Base-by-base conservation (phyloP, 2,797 vertebrate species). In the Lepus townsendii region DNA sequence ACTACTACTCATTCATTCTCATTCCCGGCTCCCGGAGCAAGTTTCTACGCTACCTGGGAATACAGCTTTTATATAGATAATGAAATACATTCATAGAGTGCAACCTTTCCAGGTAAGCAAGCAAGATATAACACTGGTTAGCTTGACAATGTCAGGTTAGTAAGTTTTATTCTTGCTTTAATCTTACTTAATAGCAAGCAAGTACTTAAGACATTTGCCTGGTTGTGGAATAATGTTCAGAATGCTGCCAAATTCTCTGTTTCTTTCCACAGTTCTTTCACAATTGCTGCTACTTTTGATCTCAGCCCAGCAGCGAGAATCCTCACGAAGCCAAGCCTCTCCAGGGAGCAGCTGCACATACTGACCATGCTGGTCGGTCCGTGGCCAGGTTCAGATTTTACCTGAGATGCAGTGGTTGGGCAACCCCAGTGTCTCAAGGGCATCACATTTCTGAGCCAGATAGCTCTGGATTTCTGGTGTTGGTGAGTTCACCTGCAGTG, bases 11-110 rank as follows among this genome's bases (percentile, higher is more conserved):
- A 4, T 85, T 78, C 11, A 27, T 76, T 83, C 52, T 86, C 77
- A 71, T 52, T 86, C 60, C 84, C 76, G 66, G 68, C 52, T 83
- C 79, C 50, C 94, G 91, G 92, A 95, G 63, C 19, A 73, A 42
- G 13, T 68, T 91, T 91, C 69, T 32, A 4, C 76, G 80, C 82
- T 94, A 86, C 38, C 32, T 35, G 5, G 71, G 26, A 82, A 26
- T 38, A 86, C 88, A 93, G 7, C 12, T 47, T 47, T 47, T 24
- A 50, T 42, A 68, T 47, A 68, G 10, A 20, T 26, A 10, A 72
- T 77, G n/a, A 87, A 78, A 79, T 1, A 12, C 57, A 83, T 83
- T 88, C 26, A n/a, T 84, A 90, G 20, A 38, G 2, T 66, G 19
- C 27, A 52, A 5, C 47, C 30, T 87, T 92, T 83, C 27, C 60